Conservation (phyloP, 2,113 vertebrate species). For the Otis tarda region DNA sequence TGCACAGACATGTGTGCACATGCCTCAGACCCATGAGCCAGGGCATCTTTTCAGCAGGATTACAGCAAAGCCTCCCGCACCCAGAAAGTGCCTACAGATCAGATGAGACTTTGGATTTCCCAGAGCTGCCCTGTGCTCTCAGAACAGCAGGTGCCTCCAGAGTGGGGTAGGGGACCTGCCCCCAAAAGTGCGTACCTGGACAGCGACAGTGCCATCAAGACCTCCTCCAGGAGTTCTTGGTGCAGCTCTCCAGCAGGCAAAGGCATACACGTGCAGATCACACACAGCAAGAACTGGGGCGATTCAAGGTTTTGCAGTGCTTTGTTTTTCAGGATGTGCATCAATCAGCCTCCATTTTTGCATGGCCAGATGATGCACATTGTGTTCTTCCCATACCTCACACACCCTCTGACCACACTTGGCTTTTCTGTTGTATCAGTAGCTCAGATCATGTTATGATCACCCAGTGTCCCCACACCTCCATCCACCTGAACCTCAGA, state of each 20-base stretch:
- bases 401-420: background rate
- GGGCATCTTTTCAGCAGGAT: background rate
- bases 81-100: rapidly evolving
- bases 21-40: rapidly evolving
- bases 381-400: background rate
- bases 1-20: rapidly evolving
- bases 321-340: background rate
- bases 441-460: background rate
- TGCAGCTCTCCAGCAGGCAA: background rate
- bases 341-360: background rate
- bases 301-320: too few species aligned
- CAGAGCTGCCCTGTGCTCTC: background rate
- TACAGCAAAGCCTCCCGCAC: background rate
- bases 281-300: rapidly evolving
- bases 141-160: background rate
- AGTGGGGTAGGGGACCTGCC: rapidly evolving
- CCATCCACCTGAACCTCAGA: background rate
- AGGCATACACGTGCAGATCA: background rate
- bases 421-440: background rate
- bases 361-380: background rate
- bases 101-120: rapidly evolving
- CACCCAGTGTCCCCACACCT: background rate
- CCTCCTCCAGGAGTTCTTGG: rapidly evolving
- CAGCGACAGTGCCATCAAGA: rapidly evolving
- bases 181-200: background rate